Conservation (phyloP, 2,888 invertebrate genomes). For the Scotopteryx bipunctaria region DNA sequence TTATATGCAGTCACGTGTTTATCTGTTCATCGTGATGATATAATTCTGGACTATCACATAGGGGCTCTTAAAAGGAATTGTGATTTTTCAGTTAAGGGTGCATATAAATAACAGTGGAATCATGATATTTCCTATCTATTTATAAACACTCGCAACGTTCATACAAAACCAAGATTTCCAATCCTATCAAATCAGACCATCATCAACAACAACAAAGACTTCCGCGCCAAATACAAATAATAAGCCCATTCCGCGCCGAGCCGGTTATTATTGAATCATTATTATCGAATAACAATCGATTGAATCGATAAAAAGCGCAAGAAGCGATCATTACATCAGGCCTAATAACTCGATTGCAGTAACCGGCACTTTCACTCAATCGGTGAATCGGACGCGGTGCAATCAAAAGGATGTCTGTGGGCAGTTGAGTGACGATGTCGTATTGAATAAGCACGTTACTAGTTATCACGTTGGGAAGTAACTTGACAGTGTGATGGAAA, state of each 20-base stretch:
- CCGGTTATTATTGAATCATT: slow-evolving; percentile 45
- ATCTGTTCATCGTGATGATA: too few relatives aligned
- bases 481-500: too few relatives aligned
- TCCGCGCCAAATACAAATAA: slow-evolving; percentile 22
- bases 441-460: slow-evolving; percentile 3
- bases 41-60: too few relatives aligned
- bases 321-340: slow-evolving; percentile 69
- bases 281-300: slow-evolving; percentile 52
- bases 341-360: slow-evolving; percentile 72
- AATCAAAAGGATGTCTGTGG: slow-evolving; percentile 40
- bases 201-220: slow-evolving; percentile 17
- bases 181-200: neutral
- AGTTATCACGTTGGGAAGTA: too few relatives aligned
- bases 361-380: slow-evolving; percentile 75
- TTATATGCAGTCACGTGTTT: too few relatives aligned
- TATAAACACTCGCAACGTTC: neutral
- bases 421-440: neutral
- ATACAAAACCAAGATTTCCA: neutral
- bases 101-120: too few relatives aligned
- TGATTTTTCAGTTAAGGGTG: too few relatives aligned
- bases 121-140: too few relatives aligned
- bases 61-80: too few relatives aligned
- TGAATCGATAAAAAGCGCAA: slow-evolving; percentile 63
- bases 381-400: slow-evolving; percentile 45
- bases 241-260: slow-evolving; percentile 18